Evolutionary conservation across 2,113 vertebrate genomes (phyloP), one percentile per base, ranked within the genome.

Genomic region (Heterochromis multidens): DNA sequence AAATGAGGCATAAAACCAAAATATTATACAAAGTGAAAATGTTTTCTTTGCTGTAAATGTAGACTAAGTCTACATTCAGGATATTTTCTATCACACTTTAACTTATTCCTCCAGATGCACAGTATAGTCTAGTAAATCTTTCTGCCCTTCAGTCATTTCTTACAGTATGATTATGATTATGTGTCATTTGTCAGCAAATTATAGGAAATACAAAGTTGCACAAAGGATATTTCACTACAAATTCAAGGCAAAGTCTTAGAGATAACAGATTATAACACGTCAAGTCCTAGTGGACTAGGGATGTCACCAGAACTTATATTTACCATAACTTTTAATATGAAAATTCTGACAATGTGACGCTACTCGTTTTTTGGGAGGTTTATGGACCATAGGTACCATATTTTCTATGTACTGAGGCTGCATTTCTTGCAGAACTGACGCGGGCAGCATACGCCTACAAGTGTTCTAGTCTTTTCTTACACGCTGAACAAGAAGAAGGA

Each of bases 1-100:
- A 84, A 85, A 65, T 29, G 25, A 92, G 27, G 70, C 87, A 93
- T 17, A 33, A 81, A 90, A 91, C 49, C 77, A 77, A 87, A 88
- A 52, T 56, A 80, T 23, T 60, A 65, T 29, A 77, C 17, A 49
- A 60, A 57, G 7, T 19, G 25, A 61, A 27, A 2, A 12, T n/a
- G 25, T 40, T 63, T 80, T 52, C 17, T 76, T 65, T 82, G 27
- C 43, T 79, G 13, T 35, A 33, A 74, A 82, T 79, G 21, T 2
- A 77, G 60, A 46, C 14, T 49, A 23, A 57, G 11, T 27, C 65
- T 70, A 46, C 11, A 49, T 49, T 49, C 23, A 72, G 65, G 65
- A 72, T 49, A 72, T 72, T 72, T 72, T 49, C 23, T 19, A 29
- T 72, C 65, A 43, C 46, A 31, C 56, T 76, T 81, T 25, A 76